A percentile compares a stretch with the other conserved stretches of the same genome.
These are phyloP conservation scores for Mus spicilegus DNA, from an alignment of 2,113 vertebrate genomes.

Conservation along the genomic window DNA sequence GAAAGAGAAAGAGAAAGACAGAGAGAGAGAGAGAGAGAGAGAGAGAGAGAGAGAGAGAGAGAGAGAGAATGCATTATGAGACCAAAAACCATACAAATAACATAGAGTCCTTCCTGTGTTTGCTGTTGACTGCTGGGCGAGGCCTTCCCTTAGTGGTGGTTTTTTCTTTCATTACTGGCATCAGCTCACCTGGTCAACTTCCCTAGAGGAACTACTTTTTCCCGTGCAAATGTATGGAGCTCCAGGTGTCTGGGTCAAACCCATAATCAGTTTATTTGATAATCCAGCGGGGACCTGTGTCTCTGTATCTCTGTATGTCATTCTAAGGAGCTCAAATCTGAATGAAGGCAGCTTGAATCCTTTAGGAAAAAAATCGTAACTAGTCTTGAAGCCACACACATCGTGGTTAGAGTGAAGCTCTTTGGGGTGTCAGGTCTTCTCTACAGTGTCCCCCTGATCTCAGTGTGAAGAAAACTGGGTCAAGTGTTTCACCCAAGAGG, in stretches of 20 bases:
- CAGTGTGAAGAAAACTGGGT: background rate
- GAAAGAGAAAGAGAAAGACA: background rate
- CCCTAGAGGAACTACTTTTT: background rate
- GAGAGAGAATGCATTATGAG: background rate
- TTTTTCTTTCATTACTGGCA: background rate
- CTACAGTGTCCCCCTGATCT: background rate
- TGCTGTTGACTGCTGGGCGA: background rate
- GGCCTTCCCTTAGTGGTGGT: background rate
- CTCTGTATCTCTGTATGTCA: background rate
- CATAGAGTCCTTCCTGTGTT: background rate
- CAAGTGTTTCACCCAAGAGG: background rate
- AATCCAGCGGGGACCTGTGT: background rate
- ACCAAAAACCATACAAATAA: background rate
- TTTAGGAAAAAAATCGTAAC: background rate
- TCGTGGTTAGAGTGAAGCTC: background rate
- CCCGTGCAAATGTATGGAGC: background rate
- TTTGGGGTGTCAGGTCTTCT: background rate
- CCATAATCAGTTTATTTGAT: background rate
- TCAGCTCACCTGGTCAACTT: background rate
- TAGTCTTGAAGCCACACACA: too few species aligned
- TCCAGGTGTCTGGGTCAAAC: background rate
- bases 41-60: background rate
- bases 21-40: background rate
- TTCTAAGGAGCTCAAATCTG: background rate
- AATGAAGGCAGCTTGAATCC: background rate